These are phyloP conservation scores for Aphrophora alni DNA, from an alignment of 2,888 invertebrate genomes.

Conservation along the genomic window DNA sequence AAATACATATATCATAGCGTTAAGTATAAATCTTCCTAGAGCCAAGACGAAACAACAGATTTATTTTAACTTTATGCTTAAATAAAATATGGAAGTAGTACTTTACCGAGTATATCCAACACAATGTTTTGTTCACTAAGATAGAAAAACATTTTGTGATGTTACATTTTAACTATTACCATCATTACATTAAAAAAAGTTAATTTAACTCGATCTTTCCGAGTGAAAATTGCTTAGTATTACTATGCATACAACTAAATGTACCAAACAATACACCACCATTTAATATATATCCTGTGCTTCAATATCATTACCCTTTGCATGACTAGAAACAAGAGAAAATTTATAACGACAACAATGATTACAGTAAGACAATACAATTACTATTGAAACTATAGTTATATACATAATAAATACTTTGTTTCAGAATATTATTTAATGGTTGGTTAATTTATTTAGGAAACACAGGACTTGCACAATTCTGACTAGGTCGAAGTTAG, in stretches of 20 bases:
- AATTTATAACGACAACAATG: conserved; percentile 46
- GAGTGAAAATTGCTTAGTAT: neutral
- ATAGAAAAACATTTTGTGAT: no score
- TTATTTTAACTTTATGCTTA: no score
- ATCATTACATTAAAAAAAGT: no score
- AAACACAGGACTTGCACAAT: conserved; percentile 47
- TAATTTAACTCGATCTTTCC: no score
- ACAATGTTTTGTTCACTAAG: no score
- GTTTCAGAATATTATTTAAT: neutral
- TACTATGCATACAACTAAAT: neutral
- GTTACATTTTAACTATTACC: no score
- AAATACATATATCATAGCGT: no score
- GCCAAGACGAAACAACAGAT: no score
- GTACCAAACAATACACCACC: neutral
- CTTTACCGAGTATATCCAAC: no score
- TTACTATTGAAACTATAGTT: conserved; percentile 43
- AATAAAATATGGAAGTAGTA: no score
- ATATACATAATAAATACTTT: conserved; percentile 18
- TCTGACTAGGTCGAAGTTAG: conserved; percentile 42
- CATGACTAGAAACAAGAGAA: conserved; percentile 21
- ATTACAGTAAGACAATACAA: conserved; percentile 45
- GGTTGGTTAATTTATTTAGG: conserved; percentile 27
- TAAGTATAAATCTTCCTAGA: no score
- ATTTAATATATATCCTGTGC: neutral
- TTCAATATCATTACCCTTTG: neutral